These are phyloP conservation scores for Drosophila mettleri DNA, from an alignment of 2,888 invertebrate genomes.

Conservation along the genomic window DNA sequence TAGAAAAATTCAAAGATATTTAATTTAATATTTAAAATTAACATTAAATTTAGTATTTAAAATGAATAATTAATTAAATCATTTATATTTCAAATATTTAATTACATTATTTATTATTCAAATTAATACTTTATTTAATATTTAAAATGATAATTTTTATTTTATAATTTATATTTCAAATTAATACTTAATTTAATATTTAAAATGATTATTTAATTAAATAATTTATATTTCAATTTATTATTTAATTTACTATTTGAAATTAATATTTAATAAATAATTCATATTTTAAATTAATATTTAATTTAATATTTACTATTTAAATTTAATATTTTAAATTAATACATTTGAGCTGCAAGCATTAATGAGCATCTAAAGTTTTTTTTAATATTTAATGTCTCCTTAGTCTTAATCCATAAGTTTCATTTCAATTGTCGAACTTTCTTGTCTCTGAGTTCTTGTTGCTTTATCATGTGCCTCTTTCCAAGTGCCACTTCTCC, in stretches of 20 bases:
- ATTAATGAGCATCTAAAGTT: slow-evolving; percentile 9
- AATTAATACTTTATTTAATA: too few relatives aligned
- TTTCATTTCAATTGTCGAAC: not conserved
- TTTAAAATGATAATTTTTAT: too few relatives aligned
- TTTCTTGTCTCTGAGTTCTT: slow-evolving; percentile 3
- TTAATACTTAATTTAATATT: not conserved
- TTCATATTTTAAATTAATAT: too few relatives aligned
- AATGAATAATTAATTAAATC: not conserved
- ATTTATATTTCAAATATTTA: too few relatives aligned
- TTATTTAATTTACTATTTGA: too few relatives aligned
- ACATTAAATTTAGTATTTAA: not conserved
- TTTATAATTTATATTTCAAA: too few relatives aligned
- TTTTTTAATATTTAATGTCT: not conserved
- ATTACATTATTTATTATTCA: too few relatives aligned
- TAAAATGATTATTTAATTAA: not conserved
- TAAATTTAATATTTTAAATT: too few relatives aligned
- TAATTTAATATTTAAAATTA: too few relatives aligned
- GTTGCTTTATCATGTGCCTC: slow-evolving; percentile 16
- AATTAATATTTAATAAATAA: too few relatives aligned
- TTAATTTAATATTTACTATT: not conserved
- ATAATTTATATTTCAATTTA: too few relatives aligned
- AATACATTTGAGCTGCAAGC: not conserved
- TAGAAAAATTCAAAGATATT: too few relatives aligned
- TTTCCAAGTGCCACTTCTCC: slow-evolving; percentile 11
- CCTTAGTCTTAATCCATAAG: not conserved